phyloP scores from a whole-genome alignment of 2,888 invertebrate genomes.

The Mylabris sibirica region DNA sequence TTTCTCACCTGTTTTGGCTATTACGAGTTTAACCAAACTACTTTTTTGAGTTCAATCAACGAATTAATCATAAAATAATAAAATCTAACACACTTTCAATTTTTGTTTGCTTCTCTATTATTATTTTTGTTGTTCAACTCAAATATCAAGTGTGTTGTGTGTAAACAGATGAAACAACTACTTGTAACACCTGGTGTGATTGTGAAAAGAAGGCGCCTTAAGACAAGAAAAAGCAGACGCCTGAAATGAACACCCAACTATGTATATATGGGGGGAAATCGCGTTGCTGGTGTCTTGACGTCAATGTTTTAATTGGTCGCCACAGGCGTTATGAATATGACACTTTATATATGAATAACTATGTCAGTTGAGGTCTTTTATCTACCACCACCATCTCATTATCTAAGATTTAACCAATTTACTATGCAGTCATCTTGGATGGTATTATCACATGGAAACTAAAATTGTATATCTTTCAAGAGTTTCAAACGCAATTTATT shows the following conservation, averaged over 20 bases:
- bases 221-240: neutral
- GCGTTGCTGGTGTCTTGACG: conserved; percentile 36
- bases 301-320: conserved; percentile 40
- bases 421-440: conserved; percentile 28
- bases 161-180: neutral
- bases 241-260: neutral
- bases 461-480: conserved; percentile 28
- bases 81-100: no score
- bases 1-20: neutral
- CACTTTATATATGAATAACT: conserved; percentile 36
- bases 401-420: conserved; percentile 39
- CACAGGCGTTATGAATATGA: conserved; percentile 36
- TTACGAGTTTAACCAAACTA: neutral
- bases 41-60: no score
- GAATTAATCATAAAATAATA: no score
- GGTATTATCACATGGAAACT: conserved; percentile 29
- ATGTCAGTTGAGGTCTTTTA: conserved; percentile 38
- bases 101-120: neutral
- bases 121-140: neutral
- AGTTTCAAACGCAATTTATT: conserved; percentile 14
- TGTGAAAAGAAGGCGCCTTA: neutral
- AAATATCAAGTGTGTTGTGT: neutral
- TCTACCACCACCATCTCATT: conserved; percentile 38
- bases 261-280: neutral
- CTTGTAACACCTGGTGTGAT: conserved; percentile 2